Percentiles rank a stretch among this genome's conserved stretches.
These are phyloP conservation scores for Chrysotoxum bicinctum DNA, from an alignment of 2,888 invertebrate genomes.

Conservation along the genomic window DNA sequence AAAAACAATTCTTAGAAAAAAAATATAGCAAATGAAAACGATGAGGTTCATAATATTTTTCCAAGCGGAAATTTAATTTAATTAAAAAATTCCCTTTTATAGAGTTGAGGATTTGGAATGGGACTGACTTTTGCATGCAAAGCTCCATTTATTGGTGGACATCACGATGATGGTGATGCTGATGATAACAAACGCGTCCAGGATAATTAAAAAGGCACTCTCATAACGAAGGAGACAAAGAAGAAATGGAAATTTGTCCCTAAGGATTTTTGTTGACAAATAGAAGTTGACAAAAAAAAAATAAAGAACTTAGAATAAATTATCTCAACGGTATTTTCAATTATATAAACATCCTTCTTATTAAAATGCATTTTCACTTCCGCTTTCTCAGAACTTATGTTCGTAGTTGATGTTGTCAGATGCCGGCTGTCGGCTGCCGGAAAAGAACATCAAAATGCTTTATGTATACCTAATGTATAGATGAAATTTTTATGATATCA, in stretches of 20 bases:
- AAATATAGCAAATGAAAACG: background rate
- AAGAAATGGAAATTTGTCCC: conserved; percentile 10
- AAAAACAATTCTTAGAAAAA: conserved; percentile 5
- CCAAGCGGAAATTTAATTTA: conserved; percentile 26
- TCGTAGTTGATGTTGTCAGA: background rate
- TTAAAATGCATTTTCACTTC: conserved; percentile 18
- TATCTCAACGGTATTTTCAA: conserved; percentile 19
- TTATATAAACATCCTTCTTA: conserved; percentile 11
- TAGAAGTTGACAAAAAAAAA: conserved; percentile 10
- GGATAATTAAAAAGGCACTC: conserved; percentile 26
- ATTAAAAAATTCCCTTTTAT: conserved; percentile 17
- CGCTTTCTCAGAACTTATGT: background rate
- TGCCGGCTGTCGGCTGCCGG: background rate
- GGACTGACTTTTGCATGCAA: conserved; percentile 3
- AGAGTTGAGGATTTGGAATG: background rate
- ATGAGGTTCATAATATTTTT: conserved; percentile 24
- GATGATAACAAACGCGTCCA: conserved; percentile 14
- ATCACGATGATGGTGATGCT: conserved; percentile 4
- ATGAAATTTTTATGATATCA: background rate
- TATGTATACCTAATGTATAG: background rate
- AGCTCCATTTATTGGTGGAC: background rate
- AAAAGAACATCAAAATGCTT: background rate
- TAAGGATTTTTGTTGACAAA: conserved; percentile 39
- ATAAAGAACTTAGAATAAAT: conserved; percentile 15
- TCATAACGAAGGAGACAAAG: conserved; percentile 4